A percentile compares a stretch with the other conserved stretches of the same genome.
Evolutionary conservation across 1,140 invertebrate genomes (phyloP).

Genomic region (Drosophila ercepeae): DNA sequence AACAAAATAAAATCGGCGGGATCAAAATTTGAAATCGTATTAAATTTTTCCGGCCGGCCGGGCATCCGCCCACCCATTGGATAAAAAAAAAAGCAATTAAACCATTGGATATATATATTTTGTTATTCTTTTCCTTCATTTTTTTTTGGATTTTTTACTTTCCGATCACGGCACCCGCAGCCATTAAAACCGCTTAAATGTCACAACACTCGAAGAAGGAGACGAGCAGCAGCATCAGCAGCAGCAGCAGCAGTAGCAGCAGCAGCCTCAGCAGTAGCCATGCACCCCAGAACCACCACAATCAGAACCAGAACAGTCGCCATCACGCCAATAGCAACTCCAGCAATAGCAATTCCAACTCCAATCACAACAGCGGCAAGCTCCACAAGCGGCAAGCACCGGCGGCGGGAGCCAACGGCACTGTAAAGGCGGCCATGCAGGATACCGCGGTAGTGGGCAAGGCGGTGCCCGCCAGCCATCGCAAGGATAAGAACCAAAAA

Average conservation of each 20-base stretch:
- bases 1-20: too few species aligned
- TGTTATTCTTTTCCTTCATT: not conserved
- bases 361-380: slow-evolving; percentile 4
- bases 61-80: too few species aligned
- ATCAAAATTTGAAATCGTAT: too few species aligned
- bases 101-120: too few species aligned
- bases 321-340: not conserved
- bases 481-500: slow-evolving; percentile 80
- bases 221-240: slow-evolving; percentile 18
- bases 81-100: too few species aligned
- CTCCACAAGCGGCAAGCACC: slow-evolving; percentile 26
- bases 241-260: slow-evolving; percentile 10
- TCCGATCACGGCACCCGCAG: slow-evolving; percentile 6
- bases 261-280: slow-evolving; percentile 28
- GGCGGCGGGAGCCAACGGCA: slow-evolving; percentile 12
- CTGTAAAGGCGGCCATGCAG: not conserved
- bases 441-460: slow-evolving; percentile 1
- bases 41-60: too few species aligned
- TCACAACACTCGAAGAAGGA: slow-evolving; percentile 80
- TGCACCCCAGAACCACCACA: slow-evolving; percentile 22
- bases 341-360: slow-evolving; percentile 20
- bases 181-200: slow-evolving; percentile 61
- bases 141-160: not conserved
- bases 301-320: slow-evolving; percentile 20
- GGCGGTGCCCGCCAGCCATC: slow-evolving; percentile 19